Evolutionary conservation across 92 coral and sea anemone species (phyloP).

Genomic region (Bergia sp.): DNA sequence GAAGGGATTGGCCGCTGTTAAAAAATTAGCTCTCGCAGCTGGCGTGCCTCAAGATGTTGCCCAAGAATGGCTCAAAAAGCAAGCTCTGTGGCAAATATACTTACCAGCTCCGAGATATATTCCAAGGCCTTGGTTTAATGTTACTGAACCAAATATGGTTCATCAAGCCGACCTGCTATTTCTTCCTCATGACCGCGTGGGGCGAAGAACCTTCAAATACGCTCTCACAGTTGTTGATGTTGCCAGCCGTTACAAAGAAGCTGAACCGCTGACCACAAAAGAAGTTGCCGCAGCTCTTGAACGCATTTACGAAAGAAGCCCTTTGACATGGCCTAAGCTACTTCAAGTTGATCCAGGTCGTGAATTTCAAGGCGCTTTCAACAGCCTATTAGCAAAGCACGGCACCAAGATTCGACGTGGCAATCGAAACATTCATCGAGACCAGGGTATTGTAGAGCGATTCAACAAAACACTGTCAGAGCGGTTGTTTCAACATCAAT

Average conservation of each 20-base stretch:
- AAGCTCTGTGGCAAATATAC: too few relatives aligned
- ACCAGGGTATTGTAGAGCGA: slow-evolving; percentile 21
- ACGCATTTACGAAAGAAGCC: not conserved
- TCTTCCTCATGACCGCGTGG: too few relatives aligned
- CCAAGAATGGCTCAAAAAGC: too few relatives aligned
- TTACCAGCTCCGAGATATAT: slow-evolving; percentile 4
- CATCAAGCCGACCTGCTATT: too few relatives aligned
- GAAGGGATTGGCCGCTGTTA: too few relatives aligned
- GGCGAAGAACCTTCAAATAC: slow-evolving; percentile 16
- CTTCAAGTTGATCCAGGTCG: too few relatives aligned
- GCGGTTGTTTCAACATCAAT: slow-evolving; percentile 35
- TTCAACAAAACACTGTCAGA: slow-evolving; percentile 19
- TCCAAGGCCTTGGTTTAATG: too few relatives aligned
- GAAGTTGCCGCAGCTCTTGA: slow-evolving; percentile 3
- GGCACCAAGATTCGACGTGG: not conserved
- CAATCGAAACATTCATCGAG: too few relatives aligned
- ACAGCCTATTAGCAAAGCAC: not conserved
- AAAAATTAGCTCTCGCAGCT: too few relatives aligned
- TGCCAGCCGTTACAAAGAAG: slow-evolving; percentile 48
- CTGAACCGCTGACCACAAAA: slow-evolving; percentile 12
- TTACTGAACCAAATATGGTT: slow-evolving; percentile 24
- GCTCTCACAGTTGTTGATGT: slow-evolving; percentile 30
- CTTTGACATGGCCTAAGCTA: slow-evolving; percentile 10
- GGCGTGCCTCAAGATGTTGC: too few relatives aligned
- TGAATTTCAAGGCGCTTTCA: slow-evolving; percentile 30